Percentiles rank a stretch among this genome's conserved stretches.
phyloP scores from a whole-genome alignment of 2,888 invertebrate genomes.

The Pardosa pseudoannulata region DNA sequence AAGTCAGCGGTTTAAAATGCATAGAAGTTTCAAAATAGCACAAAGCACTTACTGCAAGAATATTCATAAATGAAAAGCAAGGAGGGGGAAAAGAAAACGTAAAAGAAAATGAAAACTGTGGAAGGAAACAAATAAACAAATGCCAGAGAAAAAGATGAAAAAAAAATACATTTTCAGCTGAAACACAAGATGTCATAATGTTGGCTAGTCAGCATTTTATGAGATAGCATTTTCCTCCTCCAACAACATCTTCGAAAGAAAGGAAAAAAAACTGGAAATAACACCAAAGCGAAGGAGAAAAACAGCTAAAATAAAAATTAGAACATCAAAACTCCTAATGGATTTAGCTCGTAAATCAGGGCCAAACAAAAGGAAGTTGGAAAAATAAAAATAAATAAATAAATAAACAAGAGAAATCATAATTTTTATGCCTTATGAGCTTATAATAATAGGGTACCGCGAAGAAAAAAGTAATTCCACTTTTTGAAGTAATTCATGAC shows the following conservation, averaged over 20 bases:
- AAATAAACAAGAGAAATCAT: background rate
- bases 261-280: too few species aligned
- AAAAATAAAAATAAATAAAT: too few species aligned
- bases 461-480: background rate
- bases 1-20: too few species aligned
- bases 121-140: too few species aligned
- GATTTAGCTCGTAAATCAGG: conserved; percentile 62
- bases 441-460: background rate
- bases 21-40: background rate
- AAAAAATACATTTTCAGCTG: conserved; percentile 14
- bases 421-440: background rate
- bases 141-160: background rate
- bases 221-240: conserved; percentile 17
- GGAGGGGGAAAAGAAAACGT: background rate
- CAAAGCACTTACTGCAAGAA: background rate
- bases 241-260: background rate
- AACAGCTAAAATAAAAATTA: background rate
- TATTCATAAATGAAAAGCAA: conserved; percentile 10
- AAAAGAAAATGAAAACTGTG: too few species aligned
- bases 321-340: conserved; percentile 56
- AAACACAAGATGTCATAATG: conserved; percentile 50
- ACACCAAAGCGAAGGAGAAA: conserved; percentile 19
- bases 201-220: conserved; percentile 35
- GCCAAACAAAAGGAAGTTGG: conserved; percentile 22
- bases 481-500: background rate